Conservation (phyloP, 92 coral and sea anemone species). For the Galaxea fascicularis region DNA sequence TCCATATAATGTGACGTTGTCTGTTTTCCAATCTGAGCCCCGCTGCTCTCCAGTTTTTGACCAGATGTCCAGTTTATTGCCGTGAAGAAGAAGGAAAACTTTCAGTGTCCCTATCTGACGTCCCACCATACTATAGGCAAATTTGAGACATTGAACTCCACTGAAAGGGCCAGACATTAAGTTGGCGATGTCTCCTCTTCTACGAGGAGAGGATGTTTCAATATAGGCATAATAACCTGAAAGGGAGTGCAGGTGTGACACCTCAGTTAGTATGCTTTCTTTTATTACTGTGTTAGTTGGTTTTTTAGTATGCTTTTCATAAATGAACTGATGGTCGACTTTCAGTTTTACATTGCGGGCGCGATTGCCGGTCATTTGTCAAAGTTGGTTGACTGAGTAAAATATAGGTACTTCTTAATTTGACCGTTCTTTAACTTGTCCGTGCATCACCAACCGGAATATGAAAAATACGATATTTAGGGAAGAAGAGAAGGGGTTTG, state of each 20-base stretch:
- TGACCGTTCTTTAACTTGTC: no score
- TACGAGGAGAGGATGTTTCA: conserved; percentile 70
- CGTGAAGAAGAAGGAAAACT: conserved; percentile 21
- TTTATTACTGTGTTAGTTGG: no score
- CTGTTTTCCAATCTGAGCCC: conserved; percentile 13
- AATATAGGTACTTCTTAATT: no score
- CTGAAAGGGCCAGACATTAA: conserved; percentile 51
- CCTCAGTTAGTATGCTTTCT: no score
- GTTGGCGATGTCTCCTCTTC: conserved; percentile 49
- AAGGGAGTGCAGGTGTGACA: background rate
- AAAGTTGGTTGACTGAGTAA: no score
- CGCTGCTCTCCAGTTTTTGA: background rate
- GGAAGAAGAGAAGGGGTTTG: no score
- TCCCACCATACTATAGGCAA: conserved; percentile 76
- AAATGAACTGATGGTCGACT: no score
- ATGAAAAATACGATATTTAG: no score
- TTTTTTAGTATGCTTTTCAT: no score
- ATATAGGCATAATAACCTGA: conserved; percentile 71
- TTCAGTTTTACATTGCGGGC: no score
- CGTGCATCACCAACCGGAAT: no score
- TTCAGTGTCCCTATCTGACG: conserved; percentile 45
- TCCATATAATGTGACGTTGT: conserved; percentile 42
- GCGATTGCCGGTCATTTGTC: no score
- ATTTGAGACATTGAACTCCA: conserved; percentile 72
- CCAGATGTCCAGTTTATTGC: background rate